Base-by-base conservation (phyloP, 2,888 invertebrate species). In the Sialis lutaria region DNA sequence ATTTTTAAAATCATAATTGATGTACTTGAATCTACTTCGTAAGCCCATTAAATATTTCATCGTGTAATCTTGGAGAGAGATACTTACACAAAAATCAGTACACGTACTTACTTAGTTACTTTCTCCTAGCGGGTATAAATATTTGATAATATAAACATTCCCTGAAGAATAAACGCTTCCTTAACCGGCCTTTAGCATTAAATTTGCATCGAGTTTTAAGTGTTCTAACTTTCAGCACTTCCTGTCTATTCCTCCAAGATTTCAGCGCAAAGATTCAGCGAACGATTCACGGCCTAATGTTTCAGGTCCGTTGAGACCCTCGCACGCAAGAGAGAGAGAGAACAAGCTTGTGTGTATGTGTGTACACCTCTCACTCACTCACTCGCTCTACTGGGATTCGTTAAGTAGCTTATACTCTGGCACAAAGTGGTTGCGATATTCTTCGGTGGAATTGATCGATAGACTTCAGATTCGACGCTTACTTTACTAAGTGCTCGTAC, bases 121-220 rank as follows among this genome's bases (percentile, higher is more conserved):
- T 22, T 22, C 22, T 22, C 39, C 6, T 10, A n/a, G n/a, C 7
- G 7, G 30, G 7, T 30, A 30, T 42, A 42, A 42, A 44, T 44
- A 8, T 44, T 43, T 30, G 13, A 46, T 33, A n/a, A 41, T 40
- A 40, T 46, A 46, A 47, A 47, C 42, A 47, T 47, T 47, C 47
- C 47, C 47, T 33, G 32, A 34, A 42, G 47, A 42, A 42, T 46
- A 35, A 35, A 40, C 32, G 34, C 33, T 47, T 22, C 42, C 42
- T 47, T 42, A 42, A 47, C 47, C 47, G 47, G 47, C 42, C 47
- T 59, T 59, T 62, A 59, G 55, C 67, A 67, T 67, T 65, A 67
- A 67, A 65, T 65, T 67, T 67, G 66, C 67, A 67, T 65, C 59
- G 60, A 64, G 61, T 64, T 47, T 46, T 63, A 64, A 65, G 64